Evolutionary conservation across 2,797 vertebrate genomes (phyloP).

Genomic region (Sparus aurata): DNA sequence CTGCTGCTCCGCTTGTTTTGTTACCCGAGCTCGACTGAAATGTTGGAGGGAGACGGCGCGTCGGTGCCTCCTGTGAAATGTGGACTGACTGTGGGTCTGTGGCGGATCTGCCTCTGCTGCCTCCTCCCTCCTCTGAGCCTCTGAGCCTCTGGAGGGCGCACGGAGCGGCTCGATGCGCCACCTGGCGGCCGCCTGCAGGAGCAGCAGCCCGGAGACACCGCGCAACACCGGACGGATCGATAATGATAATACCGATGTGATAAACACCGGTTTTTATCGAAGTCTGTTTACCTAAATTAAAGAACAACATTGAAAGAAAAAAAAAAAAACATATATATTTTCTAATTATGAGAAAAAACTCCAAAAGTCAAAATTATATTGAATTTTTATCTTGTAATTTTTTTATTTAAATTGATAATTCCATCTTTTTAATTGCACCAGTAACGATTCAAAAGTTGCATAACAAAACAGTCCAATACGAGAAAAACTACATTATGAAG

Average conservation of each 20-base stretch:
- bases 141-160: neutral
- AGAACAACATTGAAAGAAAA: too few relatives aligned
- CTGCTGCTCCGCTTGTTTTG: slow-evolving; percentile 58
- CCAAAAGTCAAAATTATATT: too few relatives aligned
- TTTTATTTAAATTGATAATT: too few relatives aligned
- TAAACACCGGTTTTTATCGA: neutral
- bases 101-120: slow-evolving; percentile 40
- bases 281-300: too few relatives aligned
- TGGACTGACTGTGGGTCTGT: slow-evolving; percentile 50
- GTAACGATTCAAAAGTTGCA: too few relatives aligned
- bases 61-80: slow-evolving; percentile 45
- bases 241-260: neutral
- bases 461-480: too few relatives aligned
- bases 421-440: too few relatives aligned
- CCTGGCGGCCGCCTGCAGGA: slow-evolving; percentile 52
- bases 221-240: neutral
- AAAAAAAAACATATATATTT: too few relatives aligned
- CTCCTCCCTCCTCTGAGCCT: slow-evolving; percentile 47
- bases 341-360: too few relatives aligned
- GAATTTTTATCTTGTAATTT: too few relatives aligned
- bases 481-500: too few relatives aligned
- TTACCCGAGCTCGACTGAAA: slow-evolving; percentile 57
- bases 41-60: slow-evolving; percentile 35
- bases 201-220: neutral
- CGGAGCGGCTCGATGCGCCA: slow-evolving; percentile 59